These are phyloP conservation scores for Scatophagus argus DNA, from an alignment of 2,113 vertebrate genomes.

Conservation along the genomic window DNA sequence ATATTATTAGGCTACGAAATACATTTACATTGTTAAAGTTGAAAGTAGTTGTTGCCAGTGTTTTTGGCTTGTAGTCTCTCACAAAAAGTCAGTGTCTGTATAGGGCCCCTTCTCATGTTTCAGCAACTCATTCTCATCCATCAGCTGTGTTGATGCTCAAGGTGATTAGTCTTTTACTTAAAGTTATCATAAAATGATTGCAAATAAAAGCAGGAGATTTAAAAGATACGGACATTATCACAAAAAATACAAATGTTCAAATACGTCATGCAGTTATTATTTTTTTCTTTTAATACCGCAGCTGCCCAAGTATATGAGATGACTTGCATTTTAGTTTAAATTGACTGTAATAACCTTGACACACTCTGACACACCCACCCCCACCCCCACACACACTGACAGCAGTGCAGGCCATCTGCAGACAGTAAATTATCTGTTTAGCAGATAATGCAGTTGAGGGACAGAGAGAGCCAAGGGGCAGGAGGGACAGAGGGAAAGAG, in stretches of 20 bases:
- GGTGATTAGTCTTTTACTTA: neutral
- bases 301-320: conserved; percentile 1
- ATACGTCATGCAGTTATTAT: neutral
- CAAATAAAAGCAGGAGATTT: neutral
- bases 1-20: neutral
- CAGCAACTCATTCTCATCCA: no score
- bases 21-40: neutral
- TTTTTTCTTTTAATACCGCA: neutral
- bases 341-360: conserved; percentile 55
- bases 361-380: conserved; percentile 8
- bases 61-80: neutral
- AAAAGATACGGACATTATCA: neutral
- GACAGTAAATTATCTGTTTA: conserved; percentile 69
- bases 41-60: neutral
- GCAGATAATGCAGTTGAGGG: conserved; percentile 49
- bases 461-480: conserved; percentile 16
- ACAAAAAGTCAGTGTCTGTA: neutral
- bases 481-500: conserved; percentile 2
- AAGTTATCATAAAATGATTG: neutral
- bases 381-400: conserved; percentile 23
- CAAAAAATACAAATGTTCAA: neutral
- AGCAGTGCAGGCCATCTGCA: conserved; percentile 66
- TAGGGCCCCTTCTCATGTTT: neutral
- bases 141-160: neutral
- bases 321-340: conserved; percentile 49